Base-by-base conservation (phyloP, 2,797 vertebrate species). In the Acridotheres tristis region DNA sequence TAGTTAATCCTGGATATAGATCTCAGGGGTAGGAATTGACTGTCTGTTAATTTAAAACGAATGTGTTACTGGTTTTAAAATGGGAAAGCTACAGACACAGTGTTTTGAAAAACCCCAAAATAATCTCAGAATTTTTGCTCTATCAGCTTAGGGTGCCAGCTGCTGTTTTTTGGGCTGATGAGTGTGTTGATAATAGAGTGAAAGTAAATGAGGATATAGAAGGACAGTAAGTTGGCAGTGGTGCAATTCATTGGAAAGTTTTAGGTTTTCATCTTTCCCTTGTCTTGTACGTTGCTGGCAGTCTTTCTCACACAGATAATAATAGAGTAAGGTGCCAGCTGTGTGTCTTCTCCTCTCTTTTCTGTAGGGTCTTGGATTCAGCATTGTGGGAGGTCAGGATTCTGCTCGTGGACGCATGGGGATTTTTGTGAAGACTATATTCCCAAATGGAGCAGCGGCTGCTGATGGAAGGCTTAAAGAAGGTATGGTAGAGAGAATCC, bases 361-460 rank as follows among this genome's bases (percentile, higher is more conserved):
- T 67, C 34, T 89, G 8, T 40, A 99, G 99, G 99, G 99, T 53
- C 98, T 99, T 47, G 99, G 99, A 63, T 99, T 99, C 97, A 99
- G 99, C 90, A 99, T 99, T 85, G 99, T 99, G 62, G 99, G 99
- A 65, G 99, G 99, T 38, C 99, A 99, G 85, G 99, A 99, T 98
- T 99, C 99, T 78, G 98, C 99, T 68, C 98, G 99, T 3, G 99
- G 99, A 74, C 98, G 99, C 89, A 99, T 99, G 99, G 99, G 99
- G 26, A 99, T 99, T 97, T 99, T 99, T 84, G 99, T 99, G 93
- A 99, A 99, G 97, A 99, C 99, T 5, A 99, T 99, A 97, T 99
- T 99, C 89, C 98, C 98, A 78, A 99, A 98, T 23, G 99, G 99
- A 96, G 99, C 99, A 40, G 99, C 99, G 0, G 99, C 98, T 30